Percentiles rank a stretch among this genome's conserved stretches.
phyloP scores from a whole-genome alignment of 2,113 vertebrate genomes.

The Campylomormyrus tamandua region DNA sequence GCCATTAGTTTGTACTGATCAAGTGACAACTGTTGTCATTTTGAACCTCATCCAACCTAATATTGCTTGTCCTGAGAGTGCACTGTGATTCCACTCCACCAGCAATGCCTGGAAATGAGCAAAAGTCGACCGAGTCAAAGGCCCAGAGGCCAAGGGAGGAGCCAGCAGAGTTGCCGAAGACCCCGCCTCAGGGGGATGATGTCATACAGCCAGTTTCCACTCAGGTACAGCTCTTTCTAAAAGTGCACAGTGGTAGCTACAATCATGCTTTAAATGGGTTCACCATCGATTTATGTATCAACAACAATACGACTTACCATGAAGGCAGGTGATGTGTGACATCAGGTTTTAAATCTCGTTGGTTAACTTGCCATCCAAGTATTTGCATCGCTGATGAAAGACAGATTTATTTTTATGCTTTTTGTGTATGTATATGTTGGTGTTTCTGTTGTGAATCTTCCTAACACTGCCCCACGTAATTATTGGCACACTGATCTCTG shows the following conservation, averaged over 20 bases:
- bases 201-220: not conserved
- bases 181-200: not conserved
- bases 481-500: not conserved
- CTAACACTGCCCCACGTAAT: not conserved
- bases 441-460: not conserved
- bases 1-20: not conserved
- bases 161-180: not conserved
- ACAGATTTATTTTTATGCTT: not conserved
- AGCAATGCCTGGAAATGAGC: conserved; percentile 21
- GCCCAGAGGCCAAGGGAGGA: not conserved
- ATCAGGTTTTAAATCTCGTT: not conserved
- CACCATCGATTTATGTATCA: not conserved
- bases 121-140: not conserved
- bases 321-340: not conserved
- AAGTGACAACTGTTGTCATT: not conserved
- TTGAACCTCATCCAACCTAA: not conserved
- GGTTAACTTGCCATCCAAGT: not conserved
- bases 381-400: not conserved
- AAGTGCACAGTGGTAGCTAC: not conserved
- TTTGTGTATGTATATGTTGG: not conserved
- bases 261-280: not conserved
- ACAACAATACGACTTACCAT: not conserved
- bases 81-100: not conserved
- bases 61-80: not conserved
- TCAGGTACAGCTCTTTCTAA: conserved; percentile 6